Percentiles rank a stretch among this genome's conserved stretches.
phyloP scores from a whole-genome alignment of 2,113 vertebrate species.

The Eira barbara region DNA sequence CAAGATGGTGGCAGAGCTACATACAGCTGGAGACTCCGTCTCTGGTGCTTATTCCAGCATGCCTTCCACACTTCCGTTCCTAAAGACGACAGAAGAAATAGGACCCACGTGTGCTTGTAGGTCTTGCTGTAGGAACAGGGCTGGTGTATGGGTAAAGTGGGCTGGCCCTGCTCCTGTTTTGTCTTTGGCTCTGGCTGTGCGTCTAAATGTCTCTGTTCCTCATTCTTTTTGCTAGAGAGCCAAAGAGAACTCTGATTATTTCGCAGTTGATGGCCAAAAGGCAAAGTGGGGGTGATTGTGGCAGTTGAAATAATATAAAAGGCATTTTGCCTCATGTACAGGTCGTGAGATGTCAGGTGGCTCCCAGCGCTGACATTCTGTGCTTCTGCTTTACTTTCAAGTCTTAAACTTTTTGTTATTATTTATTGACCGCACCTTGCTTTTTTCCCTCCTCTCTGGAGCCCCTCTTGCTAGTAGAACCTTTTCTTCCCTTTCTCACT shows the following conservation, averaged over 20 bases:
- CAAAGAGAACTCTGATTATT: not conserved
- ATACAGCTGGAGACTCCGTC: not conserved
- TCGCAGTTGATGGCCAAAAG: not conserved
- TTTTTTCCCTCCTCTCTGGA: not conserved
- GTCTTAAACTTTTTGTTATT: not conserved
- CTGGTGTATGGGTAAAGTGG: not conserved
- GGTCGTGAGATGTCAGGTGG: not conserved
- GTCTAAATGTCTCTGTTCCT: not conserved
- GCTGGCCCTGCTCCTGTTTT: not conserved
- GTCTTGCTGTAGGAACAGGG: not conserved
- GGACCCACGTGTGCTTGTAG: not conserved
- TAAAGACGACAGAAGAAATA: not conserved
- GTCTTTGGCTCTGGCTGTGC: not conserved
- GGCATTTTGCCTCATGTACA: not conserved
- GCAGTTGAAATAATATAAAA: not conserved
- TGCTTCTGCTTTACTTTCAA: not conserved
- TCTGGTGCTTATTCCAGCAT: not conserved
- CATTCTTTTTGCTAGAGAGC: not conserved
- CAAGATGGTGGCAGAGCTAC: not conserved
- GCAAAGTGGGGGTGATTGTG: fast-evolving
- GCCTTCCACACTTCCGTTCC: not conserved
- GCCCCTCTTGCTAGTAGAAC: not conserved
- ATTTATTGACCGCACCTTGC: not conserved
- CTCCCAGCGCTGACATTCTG: not conserved
- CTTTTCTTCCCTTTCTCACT: not conserved